A percentile compares a stretch with the other conserved stretches of the same genome.
These are phyloP conservation scores for Chelon labrosus DNA, from an alignment of 2,797 vertebrate genomes.

Conservation along the genomic window DNA sequence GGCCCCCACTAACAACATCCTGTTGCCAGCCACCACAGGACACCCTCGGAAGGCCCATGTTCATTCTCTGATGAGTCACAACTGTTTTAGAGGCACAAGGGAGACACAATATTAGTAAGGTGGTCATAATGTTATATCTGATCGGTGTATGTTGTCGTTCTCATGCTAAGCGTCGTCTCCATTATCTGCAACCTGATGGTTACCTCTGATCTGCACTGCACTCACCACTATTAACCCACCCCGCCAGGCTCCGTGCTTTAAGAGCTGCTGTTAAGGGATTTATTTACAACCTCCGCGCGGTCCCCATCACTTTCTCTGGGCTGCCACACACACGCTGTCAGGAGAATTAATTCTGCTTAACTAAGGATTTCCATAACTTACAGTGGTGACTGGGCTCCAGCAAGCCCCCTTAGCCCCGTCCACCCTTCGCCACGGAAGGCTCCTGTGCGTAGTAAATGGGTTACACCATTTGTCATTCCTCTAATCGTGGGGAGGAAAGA, in stretches of 20 bases:
- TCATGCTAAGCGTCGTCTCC: slow-evolving; percentile 35
- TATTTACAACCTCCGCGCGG: slow-evolving; percentile 66
- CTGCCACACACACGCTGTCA: slow-evolving; percentile 6
- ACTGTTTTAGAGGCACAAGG: no score
- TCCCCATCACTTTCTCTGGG: slow-evolving; percentile 37
- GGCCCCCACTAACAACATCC: no score
- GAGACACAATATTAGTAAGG: no score
- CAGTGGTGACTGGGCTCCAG: slow-evolving; percentile 41
- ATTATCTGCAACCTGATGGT: slow-evolving; percentile 50
- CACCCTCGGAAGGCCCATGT: no score
- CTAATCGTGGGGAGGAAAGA: slow-evolving; percentile 40
- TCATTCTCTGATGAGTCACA: no score
- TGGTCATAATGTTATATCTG: no score
- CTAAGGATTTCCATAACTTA: slow-evolving; percentile 66
- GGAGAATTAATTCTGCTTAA: slow-evolving; percentile 71
- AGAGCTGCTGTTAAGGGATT: slow-evolving; percentile 67
- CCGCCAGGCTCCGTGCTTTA: slow-evolving; percentile 28
- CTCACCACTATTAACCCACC: slow-evolving; percentile 42
- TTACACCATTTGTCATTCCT: slow-evolving; percentile 54
- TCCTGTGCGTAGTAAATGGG: slow-evolving; percentile 41
- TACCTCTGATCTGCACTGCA: slow-evolving; percentile 39
- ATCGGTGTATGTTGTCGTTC: slow-evolving; percentile 11
- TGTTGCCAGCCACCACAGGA: no score
- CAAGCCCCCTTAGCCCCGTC: slow-evolving; percentile 17
- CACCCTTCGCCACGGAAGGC: slow-evolving; percentile 35